A percentile compares a stretch with the other conserved stretches of the same genome.
phyloP scores from a whole-genome alignment of 35 echinoderm and acorn worm species.

The Antedon bifida region DNA sequence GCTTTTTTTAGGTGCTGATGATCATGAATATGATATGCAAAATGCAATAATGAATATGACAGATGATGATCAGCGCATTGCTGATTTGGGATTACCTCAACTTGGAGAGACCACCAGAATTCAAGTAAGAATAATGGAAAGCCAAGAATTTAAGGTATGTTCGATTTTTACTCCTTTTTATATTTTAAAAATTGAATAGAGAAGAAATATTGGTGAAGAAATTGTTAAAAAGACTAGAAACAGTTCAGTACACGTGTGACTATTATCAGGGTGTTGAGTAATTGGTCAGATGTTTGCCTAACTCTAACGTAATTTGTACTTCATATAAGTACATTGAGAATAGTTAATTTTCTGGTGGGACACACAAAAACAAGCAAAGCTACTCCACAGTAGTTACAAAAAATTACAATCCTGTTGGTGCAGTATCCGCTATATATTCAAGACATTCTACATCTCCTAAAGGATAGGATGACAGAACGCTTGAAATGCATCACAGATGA shows the following conservation, averaged over 20 bases:
- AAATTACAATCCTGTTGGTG: too few relatives aligned
- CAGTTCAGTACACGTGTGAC: background rate
- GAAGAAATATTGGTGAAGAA: background rate
- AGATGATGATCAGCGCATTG: conserved; percentile 73
- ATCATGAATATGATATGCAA: conserved; percentile 35
- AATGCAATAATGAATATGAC: conserved; percentile 22
- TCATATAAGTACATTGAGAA: too few relatives aligned
- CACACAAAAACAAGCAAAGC: too few relatives aligned
- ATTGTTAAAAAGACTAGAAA: background rate
- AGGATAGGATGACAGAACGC: too few relatives aligned
- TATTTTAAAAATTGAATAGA: background rate
- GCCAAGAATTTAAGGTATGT: conserved; percentile 91
- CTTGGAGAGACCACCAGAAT: conserved; percentile 53
- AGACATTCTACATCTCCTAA: too few relatives aligned
- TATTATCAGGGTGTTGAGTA: too few relatives aligned
- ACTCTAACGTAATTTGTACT: too few relatives aligned
- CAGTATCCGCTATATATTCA: too few relatives aligned
- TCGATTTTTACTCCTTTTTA: background rate
- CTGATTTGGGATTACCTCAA: conserved; percentile 81
- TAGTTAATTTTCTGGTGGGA: too few relatives aligned
- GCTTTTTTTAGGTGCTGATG: conserved; percentile 43
- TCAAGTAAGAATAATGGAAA: conserved; percentile 86
- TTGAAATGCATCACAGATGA: too few relatives aligned
- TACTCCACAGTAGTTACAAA: too few relatives aligned
- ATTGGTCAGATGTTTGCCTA: too few relatives aligned